Evolutionary conservation across 1,140 invertebrate genomes (phyloP).

Genomic region (Drosophila tsacasi): DNA sequence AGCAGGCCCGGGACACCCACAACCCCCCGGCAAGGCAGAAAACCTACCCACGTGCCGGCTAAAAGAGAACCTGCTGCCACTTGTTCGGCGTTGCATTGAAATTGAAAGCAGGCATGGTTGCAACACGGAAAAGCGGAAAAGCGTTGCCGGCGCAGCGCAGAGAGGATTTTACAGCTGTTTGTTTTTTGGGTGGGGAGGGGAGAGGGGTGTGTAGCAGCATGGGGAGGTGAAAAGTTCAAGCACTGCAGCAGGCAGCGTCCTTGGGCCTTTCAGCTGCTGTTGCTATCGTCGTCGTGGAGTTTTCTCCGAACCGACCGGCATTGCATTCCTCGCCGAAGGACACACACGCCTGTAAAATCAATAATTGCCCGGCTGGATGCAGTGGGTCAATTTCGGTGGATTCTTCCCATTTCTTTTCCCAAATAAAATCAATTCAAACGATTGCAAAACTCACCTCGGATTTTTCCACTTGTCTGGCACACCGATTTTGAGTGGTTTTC

Average conservation of each 20-base stretch:
- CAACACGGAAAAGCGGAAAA: constrained; percentile 42
- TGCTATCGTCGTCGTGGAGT: constrained; percentile 22
- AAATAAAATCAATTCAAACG: constrained; percentile 30
- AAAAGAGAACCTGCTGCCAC: constrained; percentile 36
- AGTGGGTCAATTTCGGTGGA: constrained; percentile 21
- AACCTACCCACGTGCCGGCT: constrained; percentile 34
- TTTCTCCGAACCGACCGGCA: constrained; percentile 28
- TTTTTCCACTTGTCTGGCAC: constrained; percentile 60
- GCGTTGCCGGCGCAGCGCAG: constrained; percentile 37
- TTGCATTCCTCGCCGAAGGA: constrained; percentile 65
- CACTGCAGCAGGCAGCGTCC: constrained; percentile 59
- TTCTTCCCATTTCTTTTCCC: background rate
- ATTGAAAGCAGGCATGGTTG: constrained; percentile 51
- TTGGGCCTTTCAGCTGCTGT: constrained; percentile 52
- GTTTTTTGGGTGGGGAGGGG: background rate
- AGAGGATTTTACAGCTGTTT: constrained; percentile 58
- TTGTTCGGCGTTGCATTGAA: constrained; percentile 54
- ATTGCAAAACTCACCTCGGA: constrained; percentile 64
- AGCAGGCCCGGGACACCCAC: constrained; percentile 46
- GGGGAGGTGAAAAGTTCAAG: constrained; percentile 66
- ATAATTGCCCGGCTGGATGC: constrained; percentile 51
- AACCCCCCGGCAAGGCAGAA: constrained; percentile 9
- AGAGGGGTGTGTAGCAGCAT: background rate
- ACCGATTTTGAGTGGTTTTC: constrained; percentile 31
- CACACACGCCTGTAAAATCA: constrained; percentile 68